Evolutionary conservation across 2,113 vertebrate genomes (phyloP).

Genomic region (Corythornis cristatus): DNA sequence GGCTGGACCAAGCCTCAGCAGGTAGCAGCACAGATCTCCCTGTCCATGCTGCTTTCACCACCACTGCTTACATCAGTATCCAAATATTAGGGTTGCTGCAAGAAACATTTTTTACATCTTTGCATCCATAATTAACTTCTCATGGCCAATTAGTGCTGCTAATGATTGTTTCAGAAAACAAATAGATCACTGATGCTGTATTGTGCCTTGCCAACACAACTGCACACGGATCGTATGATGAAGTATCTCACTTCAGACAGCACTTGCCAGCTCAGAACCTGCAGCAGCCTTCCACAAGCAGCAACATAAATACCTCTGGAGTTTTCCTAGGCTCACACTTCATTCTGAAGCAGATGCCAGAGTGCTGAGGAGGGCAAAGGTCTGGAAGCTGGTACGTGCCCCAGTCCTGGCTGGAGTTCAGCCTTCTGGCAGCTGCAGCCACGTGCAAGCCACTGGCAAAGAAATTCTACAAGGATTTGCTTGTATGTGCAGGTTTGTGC

Average conservation of each 20-base stretch:
- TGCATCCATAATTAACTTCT: not conserved
- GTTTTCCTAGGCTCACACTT: not conserved
- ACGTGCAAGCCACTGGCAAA: not conserved
- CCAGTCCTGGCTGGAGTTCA: conserved; percentile 1
- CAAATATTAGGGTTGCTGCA: not conserved
- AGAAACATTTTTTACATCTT: not conserved
- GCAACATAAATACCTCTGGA: not conserved
- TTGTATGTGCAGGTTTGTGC: conserved; percentile 4
- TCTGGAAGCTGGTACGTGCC: not conserved
- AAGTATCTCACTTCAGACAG: not conserved
- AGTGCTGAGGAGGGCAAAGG: not conserved
- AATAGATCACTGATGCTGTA: not conserved
- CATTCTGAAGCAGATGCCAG: not conserved
- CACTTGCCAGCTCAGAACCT: not conserved
- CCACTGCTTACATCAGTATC: not conserved
- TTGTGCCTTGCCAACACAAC: not conserved
- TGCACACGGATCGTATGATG: not conserved
- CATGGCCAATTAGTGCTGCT: not conserved
- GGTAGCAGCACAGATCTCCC: not conserved
- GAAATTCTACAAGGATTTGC: not conserved
- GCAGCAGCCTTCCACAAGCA: not conserved
- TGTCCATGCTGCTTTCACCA: not conserved
- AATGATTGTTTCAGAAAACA: not conserved
- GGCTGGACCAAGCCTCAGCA: not conserved
- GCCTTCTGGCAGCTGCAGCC: conserved; percentile 25